Base-by-base conservation (phyloP, 2,888 invertebrate species). In the Anoplius nigerrimus region DNA sequence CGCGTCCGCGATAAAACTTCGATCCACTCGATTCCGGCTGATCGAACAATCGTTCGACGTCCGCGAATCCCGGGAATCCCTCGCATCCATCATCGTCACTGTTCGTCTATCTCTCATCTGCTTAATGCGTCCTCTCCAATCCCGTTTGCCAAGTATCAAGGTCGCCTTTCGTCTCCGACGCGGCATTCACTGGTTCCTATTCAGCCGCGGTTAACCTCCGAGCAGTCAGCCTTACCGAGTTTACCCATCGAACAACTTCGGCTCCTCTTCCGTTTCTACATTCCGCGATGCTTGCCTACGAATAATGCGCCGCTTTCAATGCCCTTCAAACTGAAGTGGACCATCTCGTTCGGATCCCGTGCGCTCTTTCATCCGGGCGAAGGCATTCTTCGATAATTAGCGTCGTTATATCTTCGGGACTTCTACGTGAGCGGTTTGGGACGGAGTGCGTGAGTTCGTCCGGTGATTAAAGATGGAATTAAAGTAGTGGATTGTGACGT, bases 41-140 rank as follows among this genome's bases (percentile, higher is more conserved):
- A 34, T 34, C 34, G 34, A 34, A 11, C 34, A 34, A 34, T 34
- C 34, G 34, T 34, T 34, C 8, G 11, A 48, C 18, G 48, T 18
- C 13, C 48, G 48, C 48, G 16, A 48, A 5, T 6, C 18, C 48
- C 1, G n/a, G 16, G 48, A 24, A 53, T 53, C 21, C 53, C 53
- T 48, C 24, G 53, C 53, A 53, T 53, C 22, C 53, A 53, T 53
- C 53, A 53, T 53, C 53, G 53, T 53, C 53, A 53, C 53, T 13
- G 53, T 24, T 2, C 59, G 34, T 51, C 60, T 65, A 52, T 56
- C 21, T 24, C 53, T 45, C 56, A 69, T 66, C 66, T 62, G 66
- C 66, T 62, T 56, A 56, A 53, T 66, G 69, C 72, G 52, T 61
- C 55, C 54, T 24, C 53, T 13, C 53, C 53, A 24, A 13, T 53